phyloP scores from a whole-genome alignment of 2,888 invertebrate genomes.

The Aphidoletes aphidimyza region DNA sequence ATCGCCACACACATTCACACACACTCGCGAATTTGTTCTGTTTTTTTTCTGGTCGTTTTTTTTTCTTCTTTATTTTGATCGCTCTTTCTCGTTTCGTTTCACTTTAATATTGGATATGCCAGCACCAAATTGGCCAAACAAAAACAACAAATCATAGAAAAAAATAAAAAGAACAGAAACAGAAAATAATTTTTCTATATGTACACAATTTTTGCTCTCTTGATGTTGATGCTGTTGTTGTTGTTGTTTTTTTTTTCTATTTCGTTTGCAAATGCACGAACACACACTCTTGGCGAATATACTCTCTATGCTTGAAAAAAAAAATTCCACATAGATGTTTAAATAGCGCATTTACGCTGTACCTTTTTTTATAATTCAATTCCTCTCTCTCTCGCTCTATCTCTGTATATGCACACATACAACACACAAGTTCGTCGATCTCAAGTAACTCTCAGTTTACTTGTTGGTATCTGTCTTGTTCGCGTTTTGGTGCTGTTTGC shows the following conservation, averaged over 20 bases:
- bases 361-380: not conserved
- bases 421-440: conserved; percentile 47
- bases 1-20: not conserved
- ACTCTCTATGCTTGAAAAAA: conserved; percentile 1
- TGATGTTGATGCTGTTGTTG: not conserved
- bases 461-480: conserved; percentile 37
- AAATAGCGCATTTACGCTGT: conserved; percentile 5
- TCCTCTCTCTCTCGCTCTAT: not conserved
- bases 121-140: not conserved
- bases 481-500: conserved; percentile 4
- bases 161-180: not conserved
- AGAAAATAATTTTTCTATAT: not conserved
- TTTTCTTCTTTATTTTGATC: not conserved
- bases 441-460: conserved; percentile 7
- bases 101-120: not conserved
- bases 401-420: not conserved
- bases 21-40: not conserved
- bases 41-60: not conserved
- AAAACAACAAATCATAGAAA: too few relatives aligned
- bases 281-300: too few relatives aligned
- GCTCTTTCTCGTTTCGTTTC: not conserved
- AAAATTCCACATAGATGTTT: conserved; percentile 21
- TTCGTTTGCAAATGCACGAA: not conserved
- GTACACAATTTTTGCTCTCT: not conserved
- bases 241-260: not conserved